Base-by-base conservation (phyloP, 64 coral and sea anemone species). In the Montipora foliosa region DNA sequence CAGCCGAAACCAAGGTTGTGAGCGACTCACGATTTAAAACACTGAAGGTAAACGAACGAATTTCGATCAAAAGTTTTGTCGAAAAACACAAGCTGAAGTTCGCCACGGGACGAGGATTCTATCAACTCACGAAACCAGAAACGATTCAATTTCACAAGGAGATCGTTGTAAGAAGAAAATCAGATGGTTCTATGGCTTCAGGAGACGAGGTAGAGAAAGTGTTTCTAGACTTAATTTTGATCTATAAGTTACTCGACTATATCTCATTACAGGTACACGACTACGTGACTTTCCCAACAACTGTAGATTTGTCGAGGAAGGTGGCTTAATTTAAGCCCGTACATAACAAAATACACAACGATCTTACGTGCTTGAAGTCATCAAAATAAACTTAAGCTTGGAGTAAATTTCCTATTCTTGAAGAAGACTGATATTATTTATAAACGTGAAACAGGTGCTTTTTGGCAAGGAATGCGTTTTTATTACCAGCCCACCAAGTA, bases 81-180 rank as follows among this genome's bases (percentile, higher is more conserved):
- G 89, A 99, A 77, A 94, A 96, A 89, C 96, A 96, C 74, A 96
- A 99, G 47, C 12, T 99, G 13, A 81, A 94, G 25, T 99, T 99
- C 60, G 92, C 92, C 76, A 25, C 92, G 78, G 98, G 98, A 0
- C 83, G 74, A 73, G 98, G 98, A 15, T 99, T 99, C 84, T 99
- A 96, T 60, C 98, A 99, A 57, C 98, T 99, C 4, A 92, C 83
- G 5, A 99, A 99, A 52, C 95, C 98, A 49, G 98, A 99, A 68
- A 99, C 95, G 5, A 99, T 99, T n/a, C 98, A 99, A 67, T 91
- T 94, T 76, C 92, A 99, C 85, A 99, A 99, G 81, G 98, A 99
- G 60, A 78, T 99, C 50, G 95, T 99, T 0, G 89, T 94, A 11
- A 91, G 98, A 77, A 87, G 98, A n/a, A 99, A 92, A 55, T 94